Conservation (phyloP, 2,113 vertebrate genomes). For the Xenopus laevis region DNA sequence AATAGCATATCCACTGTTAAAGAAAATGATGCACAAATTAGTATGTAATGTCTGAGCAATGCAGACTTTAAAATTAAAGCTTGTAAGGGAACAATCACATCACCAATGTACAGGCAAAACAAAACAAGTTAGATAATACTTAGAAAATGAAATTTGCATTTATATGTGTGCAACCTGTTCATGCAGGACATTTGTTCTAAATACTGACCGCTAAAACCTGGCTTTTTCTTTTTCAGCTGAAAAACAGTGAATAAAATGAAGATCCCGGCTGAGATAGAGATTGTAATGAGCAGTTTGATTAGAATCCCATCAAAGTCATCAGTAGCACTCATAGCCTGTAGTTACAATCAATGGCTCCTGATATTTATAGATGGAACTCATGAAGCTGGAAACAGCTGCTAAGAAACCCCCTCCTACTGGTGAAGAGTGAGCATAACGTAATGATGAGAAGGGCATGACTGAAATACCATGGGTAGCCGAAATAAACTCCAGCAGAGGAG, state of each 20-base stretch:
- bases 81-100: too few relatives aligned
- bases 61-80: too few relatives aligned
- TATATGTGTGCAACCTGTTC: too few relatives aligned
- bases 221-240: slow-evolving; percentile 10
- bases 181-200: too few relatives aligned
- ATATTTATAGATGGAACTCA: slow-evolving; percentile 47
- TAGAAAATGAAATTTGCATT: too few relatives aligned
- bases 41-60: too few relatives aligned
- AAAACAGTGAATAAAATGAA: slow-evolving; percentile 50
- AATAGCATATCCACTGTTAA: too few relatives aligned
- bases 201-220: slow-evolving; percentile 49
- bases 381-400: slow-evolving; percentile 30
- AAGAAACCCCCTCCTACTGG: slow-evolving; percentile 31
- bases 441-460: slow-evolving; percentile 10
- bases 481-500: background rate
- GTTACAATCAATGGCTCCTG: slow-evolving; percentile 15
- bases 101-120: too few relatives aligned
- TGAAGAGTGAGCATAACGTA: slow-evolving; percentile 21
- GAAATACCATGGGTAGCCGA: slow-evolving; percentile 7
- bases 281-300: slow-evolving; percentile 48
- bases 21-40: too few relatives aligned
- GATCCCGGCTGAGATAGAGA: slow-evolving; percentile 45
- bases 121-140: too few relatives aligned
- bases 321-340: slow-evolving; percentile 46
- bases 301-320: slow-evolving; percentile 41